Evolutionary conservation across 2,113 vertebrate species (phyloP).

Genomic region (Periophthalmodon schlosseri): DNA sequence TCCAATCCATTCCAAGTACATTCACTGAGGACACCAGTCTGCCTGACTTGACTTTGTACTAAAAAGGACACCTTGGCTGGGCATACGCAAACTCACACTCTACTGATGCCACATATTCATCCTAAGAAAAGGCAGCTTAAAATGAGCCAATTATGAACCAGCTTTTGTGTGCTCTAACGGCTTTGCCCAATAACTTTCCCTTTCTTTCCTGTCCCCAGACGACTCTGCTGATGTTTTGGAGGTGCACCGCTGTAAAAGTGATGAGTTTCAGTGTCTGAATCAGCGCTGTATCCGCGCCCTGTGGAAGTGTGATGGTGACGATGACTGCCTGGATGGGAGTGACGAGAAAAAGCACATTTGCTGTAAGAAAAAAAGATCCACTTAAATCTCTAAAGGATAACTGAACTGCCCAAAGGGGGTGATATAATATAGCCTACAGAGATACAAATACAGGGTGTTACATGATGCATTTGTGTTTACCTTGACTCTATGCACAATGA

Average conservation of each 20-base stretch:
- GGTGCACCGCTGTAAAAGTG: constrained; percentile 81
- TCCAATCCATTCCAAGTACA: neutral
- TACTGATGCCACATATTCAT: neutral
- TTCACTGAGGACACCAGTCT: neutral
- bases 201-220: constrained; percentile 45
- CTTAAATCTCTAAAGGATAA: neutral
- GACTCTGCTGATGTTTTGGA: constrained; percentile 75
- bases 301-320: constrained; percentile 95
- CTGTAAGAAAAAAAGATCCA: constrained; percentile 74
- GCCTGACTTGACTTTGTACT: neutral
- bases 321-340: constrained; percentile 94
- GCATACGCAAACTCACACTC: neutral
- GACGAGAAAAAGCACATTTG: constrained; percentile 88
- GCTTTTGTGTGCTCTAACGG: constrained; percentile 40
- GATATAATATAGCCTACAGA: neutral
- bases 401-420: neutral
- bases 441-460: neutral
- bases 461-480: neutral
- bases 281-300: constrained; percentile 86
- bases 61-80: neutral
- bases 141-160: constrained; percentile 36
- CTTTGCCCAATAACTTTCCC: constrained; percentile 38
- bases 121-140: neutral
- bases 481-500: neutral
- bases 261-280: constrained; percentile 92